These are phyloP conservation scores for Porites lutea DNA, from an alignment of 64 coral and sea anemone species.

Conservation along the genomic window DNA sequence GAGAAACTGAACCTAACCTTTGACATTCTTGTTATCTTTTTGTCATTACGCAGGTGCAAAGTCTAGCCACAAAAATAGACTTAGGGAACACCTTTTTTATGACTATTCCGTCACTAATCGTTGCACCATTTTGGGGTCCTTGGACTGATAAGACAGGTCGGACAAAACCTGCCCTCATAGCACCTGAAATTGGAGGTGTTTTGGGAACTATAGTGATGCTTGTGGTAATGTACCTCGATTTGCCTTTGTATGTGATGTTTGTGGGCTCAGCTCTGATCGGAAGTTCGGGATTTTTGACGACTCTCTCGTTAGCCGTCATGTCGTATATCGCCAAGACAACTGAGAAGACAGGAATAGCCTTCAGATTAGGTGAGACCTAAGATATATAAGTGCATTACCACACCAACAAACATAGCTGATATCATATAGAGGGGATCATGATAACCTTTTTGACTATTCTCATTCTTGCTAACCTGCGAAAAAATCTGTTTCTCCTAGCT, in stretches of 20 bases:
- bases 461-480: too few species aligned
- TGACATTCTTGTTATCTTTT: background rate
- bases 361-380: constrained; percentile 35
- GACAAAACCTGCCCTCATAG: background rate
- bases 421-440: too few species aligned
- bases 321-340: constrained; percentile 42
- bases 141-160: constrained; percentile 62
- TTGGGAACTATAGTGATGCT: background rate
- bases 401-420: too few species aligned
- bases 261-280: constrained; percentile 5
- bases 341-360: background rate
- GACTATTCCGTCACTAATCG: background rate
- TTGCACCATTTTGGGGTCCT: constrained; percentile 57
- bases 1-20: too few species aligned
- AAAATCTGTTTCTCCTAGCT: too few species aligned
- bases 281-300: constrained; percentile 11
- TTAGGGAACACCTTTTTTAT: constrained; percentile 10
- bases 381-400: too few species aligned
- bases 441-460: too few species aligned
- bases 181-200: constrained; percentile 34
- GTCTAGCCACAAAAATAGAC: constrained; percentile 58
- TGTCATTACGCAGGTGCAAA: constrained; percentile 62
- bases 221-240: constrained; percentile 7
- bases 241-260: constrained; percentile 33
- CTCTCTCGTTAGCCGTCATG: constrained; percentile 5